Evolutionary conservation across 2,888 invertebrate genomes (phyloP).

Genomic region (Caprella mutica): DNA sequence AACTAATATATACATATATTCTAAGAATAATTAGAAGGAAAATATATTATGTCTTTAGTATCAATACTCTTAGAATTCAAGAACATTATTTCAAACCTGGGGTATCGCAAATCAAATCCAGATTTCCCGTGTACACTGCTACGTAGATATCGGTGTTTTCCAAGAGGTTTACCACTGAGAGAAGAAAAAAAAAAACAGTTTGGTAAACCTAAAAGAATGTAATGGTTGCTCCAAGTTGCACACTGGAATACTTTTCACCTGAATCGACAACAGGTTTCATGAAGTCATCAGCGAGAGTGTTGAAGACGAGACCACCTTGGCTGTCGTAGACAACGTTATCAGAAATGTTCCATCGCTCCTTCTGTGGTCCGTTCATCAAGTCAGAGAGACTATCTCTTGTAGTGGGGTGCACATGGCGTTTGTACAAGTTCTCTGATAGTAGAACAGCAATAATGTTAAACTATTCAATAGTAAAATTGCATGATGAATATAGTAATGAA

Average conservation of each 20-base stretch:
- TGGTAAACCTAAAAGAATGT: not conserved
- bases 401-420: constrained; percentile 20
- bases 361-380: constrained; percentile 34
- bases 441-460: not conserved
- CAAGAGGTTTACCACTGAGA: constrained; percentile 38
- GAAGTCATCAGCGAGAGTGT: constrained; percentile 38
- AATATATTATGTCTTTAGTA: too few species aligned
- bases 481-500: not conserved
- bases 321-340: constrained; percentile 35
- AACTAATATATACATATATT: too few species aligned
- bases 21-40: too few species aligned
- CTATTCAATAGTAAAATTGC: not conserved
- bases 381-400: constrained; percentile 21
- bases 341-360: constrained; percentile 28
- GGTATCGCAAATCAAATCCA: constrained; percentile 34
- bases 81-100: constrained; percentile 18
- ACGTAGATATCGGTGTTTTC: constrained; percentile 36
- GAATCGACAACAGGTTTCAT: constrained; percentile 40
- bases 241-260: constrained; percentile 36
- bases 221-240: not conserved
- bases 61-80: too few species aligned
- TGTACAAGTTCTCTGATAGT: constrained; percentile 25
- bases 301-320: constrained; percentile 39
- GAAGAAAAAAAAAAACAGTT: not conserved
- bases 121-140: constrained; percentile 39